Conservation (phyloP, 2,888 invertebrate genomes). For the Sphaerophoria taeniata region DNA sequence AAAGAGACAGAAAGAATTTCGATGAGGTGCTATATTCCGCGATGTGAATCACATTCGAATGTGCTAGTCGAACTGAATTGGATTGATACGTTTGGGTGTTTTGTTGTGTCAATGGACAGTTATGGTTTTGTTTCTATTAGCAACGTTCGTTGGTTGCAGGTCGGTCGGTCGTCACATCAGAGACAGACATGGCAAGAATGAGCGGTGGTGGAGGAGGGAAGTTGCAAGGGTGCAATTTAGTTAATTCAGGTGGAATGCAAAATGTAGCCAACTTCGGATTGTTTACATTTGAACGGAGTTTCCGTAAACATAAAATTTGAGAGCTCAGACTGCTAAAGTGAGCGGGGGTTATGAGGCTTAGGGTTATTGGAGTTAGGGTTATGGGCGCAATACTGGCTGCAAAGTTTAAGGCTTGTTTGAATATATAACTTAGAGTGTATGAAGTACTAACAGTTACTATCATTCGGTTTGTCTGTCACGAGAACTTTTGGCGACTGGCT, state of each 20-base stretch:
- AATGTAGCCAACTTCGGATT: conserved; percentile 75
- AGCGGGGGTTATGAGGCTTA: neutral
- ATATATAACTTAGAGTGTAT: neutral
- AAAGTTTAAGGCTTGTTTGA: neutral
- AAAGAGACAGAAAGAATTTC: neutral
- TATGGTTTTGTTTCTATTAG: conserved; percentile 81
- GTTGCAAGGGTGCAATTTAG: neutral
- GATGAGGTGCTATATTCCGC: conserved; percentile 21
- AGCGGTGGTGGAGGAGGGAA: conserved; percentile 46
- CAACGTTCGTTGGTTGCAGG: conserved; percentile 77
- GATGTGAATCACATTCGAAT: conserved; percentile 63
- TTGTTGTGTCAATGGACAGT: conserved; percentile 80
- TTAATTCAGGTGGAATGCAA: conserved; percentile 35
- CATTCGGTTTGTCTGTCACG: conserved; percentile 5
- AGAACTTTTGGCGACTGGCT: neutral
- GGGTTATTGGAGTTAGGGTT: conserved; percentile 1
- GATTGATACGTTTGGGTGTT: conserved; percentile 52
- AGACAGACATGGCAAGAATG: no score
- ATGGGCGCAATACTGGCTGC: neutral
- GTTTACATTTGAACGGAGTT: conserved; percentile 74
- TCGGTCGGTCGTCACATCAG: neutral
- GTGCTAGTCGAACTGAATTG: conserved; percentile 64
- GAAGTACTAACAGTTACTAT: neutral
- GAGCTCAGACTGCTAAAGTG: neutral
- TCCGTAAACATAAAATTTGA: conserved; percentile 53